Evolutionary conservation across 2,113 vertebrate genomes (phyloP), one percentile per base, ranked within the genome.

Genomic region (Capra hircus): DNA sequence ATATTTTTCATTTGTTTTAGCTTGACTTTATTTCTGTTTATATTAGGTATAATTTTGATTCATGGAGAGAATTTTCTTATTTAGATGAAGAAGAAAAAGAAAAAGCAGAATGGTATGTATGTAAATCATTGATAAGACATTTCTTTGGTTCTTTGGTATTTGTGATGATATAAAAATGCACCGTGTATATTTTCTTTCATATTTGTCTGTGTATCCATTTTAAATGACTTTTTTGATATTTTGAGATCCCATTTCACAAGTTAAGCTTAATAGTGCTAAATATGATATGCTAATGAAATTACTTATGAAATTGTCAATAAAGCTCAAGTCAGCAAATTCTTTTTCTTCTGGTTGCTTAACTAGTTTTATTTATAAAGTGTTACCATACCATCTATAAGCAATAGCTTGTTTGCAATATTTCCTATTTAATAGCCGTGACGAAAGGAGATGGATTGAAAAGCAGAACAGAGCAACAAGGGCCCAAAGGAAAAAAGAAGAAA

Each of bases 21-120:
- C 62, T 97, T 88, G 27, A 50, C 59, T 88, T 87, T 43, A 52
- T 86, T 95, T 87, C 87, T 95, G 23, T 85, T 17, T 97, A 13
- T 95, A 80, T 97, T 48, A 99, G 99, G 99, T 99, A 99, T 98
- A 99, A 99, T 99, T 99, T 99, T 99, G 99, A 99, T 98, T 99
- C 99, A 16, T 99, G 99, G 99, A 99, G 99, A 98, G 99, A 99
- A 94, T 99, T 99, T 98, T 99, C 99, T 19, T 99, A 99, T 96
- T 99, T 99, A 99, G 99, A 99, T 97, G 99, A 99, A 99, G 99
- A 99, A 97, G 99, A 99, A 98, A 99, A 99, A 98, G 99, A 99
- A 98, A 99, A 99, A 92, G 99, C 99, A 92, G 99, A 99, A 99
- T 99, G 99, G 99, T 99, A 98, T 98, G 99, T 99, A 98, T 98